phyloP scores from a whole-genome alignment of 2,888 invertebrate species.

The Laspeyria flexula region DNA sequence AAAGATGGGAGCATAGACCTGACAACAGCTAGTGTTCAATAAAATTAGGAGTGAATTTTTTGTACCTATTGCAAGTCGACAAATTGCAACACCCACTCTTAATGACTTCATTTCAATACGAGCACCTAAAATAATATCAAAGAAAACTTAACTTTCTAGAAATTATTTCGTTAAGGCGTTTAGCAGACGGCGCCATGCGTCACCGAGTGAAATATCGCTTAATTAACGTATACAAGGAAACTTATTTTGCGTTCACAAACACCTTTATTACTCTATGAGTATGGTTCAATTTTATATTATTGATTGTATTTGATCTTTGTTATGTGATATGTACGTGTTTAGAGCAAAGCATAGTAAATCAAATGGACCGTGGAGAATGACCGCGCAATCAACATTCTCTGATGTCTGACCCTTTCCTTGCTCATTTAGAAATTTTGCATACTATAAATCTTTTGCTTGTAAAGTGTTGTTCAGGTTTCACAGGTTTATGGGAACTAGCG shows the following conservation, averaged over 20 bases:
- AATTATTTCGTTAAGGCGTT: conserved; percentile 74
- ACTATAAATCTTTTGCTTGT: conserved; percentile 44
- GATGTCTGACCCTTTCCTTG: conserved; percentile 58
- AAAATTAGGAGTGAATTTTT: too few species aligned
- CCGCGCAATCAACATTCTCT: conserved; percentile 74
- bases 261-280: conserved; percentile 34
- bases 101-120: conserved; percentile 12
- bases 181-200: conserved; percentile 74
- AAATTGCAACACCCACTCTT: neutral
- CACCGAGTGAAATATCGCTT: conserved; percentile 75
- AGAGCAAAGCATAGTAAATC: conserved; percentile 64
- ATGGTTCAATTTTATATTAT: conserved; percentile 46
- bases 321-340: conserved; percentile 57
- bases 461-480: conserved; percentile 14
- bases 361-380: conserved; percentile 67
- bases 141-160: conserved; percentile 58
- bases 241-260: conserved; percentile 28
- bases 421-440: conserved; percentile 54
- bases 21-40: too few species aligned
- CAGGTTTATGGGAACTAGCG: neutral
- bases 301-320: conserved; percentile 24
- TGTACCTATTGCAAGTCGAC: neutral
- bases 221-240: conserved; percentile 70
- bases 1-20: too few species aligned
- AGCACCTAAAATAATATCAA: conserved; percentile 61